Base-by-base conservation (phyloP, 2,888 invertebrate species). In the Troides helena region DNA sequence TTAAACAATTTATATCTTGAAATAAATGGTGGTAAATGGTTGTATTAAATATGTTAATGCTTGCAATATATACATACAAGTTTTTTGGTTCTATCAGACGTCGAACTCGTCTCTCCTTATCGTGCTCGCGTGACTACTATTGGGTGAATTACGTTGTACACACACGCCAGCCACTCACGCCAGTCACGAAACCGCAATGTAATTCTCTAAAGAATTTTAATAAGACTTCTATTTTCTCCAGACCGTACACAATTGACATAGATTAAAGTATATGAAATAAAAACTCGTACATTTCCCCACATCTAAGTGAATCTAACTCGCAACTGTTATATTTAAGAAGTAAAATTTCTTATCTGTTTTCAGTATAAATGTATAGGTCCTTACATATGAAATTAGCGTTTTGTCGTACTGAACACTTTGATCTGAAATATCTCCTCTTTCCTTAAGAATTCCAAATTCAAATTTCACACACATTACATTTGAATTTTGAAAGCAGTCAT, bases 1-100 rank as follows among this genome's bases (percentile, higher is more conserved):
- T 7, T 39, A 39, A 10, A 39, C 0, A 39, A 39, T 39, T 30
- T 30, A 50, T 50, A 50, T 50, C 17, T 14, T 50, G 0, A 50
- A 50, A 14, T 50, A 17, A 21, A 21, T 21, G 0, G 21, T 14
- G 2, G 5, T 14, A 50, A 1, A 18, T 5, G 5, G 14, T 50
- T 5, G 18, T 14, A 50, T 39, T 39, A 39, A 39, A 39, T 39
- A 39, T 10, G 39, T 10, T 39, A 10, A 50, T 14, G 14, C 50
- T 18, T 17, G 50, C 17, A 18, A 50, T 50, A 17, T 39, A 17
- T 18, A 50, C 1, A 46, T 14, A 66, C 7, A 39, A 61, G 7
- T 62, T n/a, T 53, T 72, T 70, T 73, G 5, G 65, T 72, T 61
- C 56, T 68, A 67, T 67, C 65, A 62, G 59, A 57, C 59, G 63